These are phyloP conservation scores for Drosophila colorata DNA, from an alignment of 2,888 invertebrate genomes.

Conservation along the genomic window DNA sequence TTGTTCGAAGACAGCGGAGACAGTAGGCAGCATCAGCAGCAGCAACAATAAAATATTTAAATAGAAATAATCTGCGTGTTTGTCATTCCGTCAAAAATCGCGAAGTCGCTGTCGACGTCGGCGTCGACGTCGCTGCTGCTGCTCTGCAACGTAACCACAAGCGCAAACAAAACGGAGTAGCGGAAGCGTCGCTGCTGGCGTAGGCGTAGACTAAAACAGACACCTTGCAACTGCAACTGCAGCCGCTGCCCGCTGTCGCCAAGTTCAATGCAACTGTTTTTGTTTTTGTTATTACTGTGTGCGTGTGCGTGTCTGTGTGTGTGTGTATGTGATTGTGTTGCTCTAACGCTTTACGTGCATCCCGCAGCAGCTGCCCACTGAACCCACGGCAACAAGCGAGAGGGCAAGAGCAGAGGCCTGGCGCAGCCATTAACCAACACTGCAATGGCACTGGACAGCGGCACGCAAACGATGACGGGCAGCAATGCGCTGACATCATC, in stretches of 20 bases:
- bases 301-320: constrained; percentile 11
- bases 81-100: constrained; percentile 36
- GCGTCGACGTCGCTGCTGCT: not conserved
- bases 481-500: constrained; percentile 84
- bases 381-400: constrained; percentile 19
- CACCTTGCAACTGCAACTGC: constrained; percentile 45
- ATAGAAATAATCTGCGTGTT: constrained; percentile 52
- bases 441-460: constrained; percentile 83
- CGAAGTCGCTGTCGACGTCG: constrained; percentile 19
- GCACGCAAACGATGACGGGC: constrained; percentile 82
- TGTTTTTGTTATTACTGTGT: constrained; percentile 29
- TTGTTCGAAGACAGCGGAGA: constrained; percentile 22
- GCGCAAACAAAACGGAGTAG: constrained; percentile 29
- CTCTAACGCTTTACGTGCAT: constrained; percentile 39
- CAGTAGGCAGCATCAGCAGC: constrained; percentile 25
- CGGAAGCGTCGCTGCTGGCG: constrained; percentile 37
- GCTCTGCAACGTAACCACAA: constrained; percentile 38
- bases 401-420: constrained; percentile 29
- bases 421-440: constrained; percentile 27
- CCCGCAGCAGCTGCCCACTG: constrained; percentile 38
- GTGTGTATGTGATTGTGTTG: constrained; percentile 5
- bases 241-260: constrained; percentile 6
- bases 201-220: constrained; percentile 27
- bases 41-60: constrained; percentile 49
- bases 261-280: constrained; percentile 36